phyloP scores from a whole-genome alignment of 2,797 vertebrate species.

The Furcifer pardalis region DNA sequence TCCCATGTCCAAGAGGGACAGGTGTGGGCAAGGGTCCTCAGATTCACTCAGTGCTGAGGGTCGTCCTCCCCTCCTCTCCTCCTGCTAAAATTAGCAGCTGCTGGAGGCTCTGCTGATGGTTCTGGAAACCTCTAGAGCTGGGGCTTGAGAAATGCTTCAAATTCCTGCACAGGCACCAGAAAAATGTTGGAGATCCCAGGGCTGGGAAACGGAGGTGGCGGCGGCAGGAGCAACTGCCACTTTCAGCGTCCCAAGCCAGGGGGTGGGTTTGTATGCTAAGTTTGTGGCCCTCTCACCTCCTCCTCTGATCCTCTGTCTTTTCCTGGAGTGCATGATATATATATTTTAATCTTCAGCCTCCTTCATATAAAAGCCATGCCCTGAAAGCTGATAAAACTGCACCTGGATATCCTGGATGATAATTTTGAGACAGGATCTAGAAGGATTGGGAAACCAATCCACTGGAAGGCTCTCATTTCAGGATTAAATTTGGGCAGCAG shows the following conservation, averaged over 20 bases:
- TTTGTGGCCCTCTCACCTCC: not conserved
- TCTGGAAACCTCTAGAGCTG: not conserved
- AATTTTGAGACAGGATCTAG: no score
- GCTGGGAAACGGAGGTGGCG: not conserved
- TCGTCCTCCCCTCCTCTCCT: not conserved
- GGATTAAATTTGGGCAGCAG: not conserved
- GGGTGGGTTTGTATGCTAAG: not conserved
- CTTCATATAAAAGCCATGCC: not conserved
- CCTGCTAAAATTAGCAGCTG: not conserved
- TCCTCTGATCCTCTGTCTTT: not conserved
- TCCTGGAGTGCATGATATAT: not conserved
- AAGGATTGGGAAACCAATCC: not conserved
- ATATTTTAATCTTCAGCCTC: not conserved
- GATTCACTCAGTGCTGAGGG: no score
- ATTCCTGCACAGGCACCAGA: not conserved
- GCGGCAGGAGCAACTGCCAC: not conserved
- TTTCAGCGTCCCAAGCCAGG: no score
- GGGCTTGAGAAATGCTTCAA: not conserved
- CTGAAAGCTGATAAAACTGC: no score
- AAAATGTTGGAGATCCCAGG: not conserved
- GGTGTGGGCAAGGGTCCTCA: no score
- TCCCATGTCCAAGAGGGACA: no score
- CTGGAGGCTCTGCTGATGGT: not conserved
- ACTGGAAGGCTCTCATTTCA: not conserved
- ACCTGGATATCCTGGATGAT: no score